Conservation (phyloP, 1,140 invertebrate genomes). For the Lanistes nyassanus region DNA sequence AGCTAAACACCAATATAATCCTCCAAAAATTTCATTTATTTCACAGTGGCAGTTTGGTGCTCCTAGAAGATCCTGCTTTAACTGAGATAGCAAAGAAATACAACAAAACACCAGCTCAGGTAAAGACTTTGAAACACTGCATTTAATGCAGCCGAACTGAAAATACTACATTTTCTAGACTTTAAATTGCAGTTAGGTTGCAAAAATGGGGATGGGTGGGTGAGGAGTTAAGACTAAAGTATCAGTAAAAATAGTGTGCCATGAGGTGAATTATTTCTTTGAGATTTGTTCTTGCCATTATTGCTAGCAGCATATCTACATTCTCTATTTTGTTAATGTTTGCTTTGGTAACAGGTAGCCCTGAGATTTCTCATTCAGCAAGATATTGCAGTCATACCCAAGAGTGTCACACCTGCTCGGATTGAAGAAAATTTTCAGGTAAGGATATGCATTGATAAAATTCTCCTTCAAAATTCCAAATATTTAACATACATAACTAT, state of each 20-base stretch:
- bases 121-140: too few relatives aligned
- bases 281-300: neutral
- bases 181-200: neutral
- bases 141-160: too few relatives aligned
- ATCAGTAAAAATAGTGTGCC: neutral
- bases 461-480: too few relatives aligned
- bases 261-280: neutral
- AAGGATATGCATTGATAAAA: neutral
- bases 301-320: neutral
- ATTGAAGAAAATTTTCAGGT: slow-evolving; percentile 70
- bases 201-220: neutral
- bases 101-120: slow-evolving; percentile 80
- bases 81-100: slow-evolving; percentile 77
- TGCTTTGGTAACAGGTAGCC: slow-evolving; percentile 83
- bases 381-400: slow-evolving; percentile 84
- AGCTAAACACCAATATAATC: neutral
- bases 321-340: slow-evolving; percentile 38
- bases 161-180: too few relatives aligned
- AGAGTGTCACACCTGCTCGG: slow-evolving; percentile 80
- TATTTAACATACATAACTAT: too few relatives aligned
- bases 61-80: slow-evolving; percentile 76
- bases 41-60: slow-evolving; percentile 5
- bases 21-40: neutral
- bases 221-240: neutral
- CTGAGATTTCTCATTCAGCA: slow-evolving; percentile 81